Evolutionary conservation across 37 sponge, comb jelly and placozoan species (phyloP), one percentile per base, ranked within the genome.

Genomic region (Hexactinellida sp.): DNA sequence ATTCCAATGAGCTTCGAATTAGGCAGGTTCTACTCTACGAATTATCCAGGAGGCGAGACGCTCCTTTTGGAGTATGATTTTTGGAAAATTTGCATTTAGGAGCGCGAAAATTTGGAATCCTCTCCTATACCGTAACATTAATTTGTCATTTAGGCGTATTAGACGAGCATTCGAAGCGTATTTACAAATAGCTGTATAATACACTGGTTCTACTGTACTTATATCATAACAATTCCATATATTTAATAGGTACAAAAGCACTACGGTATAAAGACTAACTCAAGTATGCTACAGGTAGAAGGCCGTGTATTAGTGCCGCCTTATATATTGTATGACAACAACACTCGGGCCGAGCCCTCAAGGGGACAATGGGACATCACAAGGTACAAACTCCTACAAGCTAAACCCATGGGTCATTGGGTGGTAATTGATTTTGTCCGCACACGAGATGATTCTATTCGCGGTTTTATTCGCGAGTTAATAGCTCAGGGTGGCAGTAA

Each of bases 221-320:
- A 47, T 47, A 47, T 47, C 13, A 47, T 47, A 9, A 47, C 16
- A 47, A 19, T 47, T 47, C 9, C 13, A 47, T 9, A 47, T 47
- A 9, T 47, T 16, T 47, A 9, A 9, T 47, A 47, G 52, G 52
- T 47, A 47, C 52, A 47, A 47, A 16, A 9, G 3, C 86, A 91
- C 38, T 91, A 90, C 82, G 88, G 89, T 0, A 85, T 94, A 3
- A 38, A 21, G 37, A 88, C 91, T 0, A 54, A 83, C 13, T 25
- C 54, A 0, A 25, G 52, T 1, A 91, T 94, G 92, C 28, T 84
- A 37, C 82, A 34, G 24, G 83, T 94, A 24, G 38, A 37, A 24
- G 94, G 91, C n/a, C 85, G 89, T 19, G 88, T 94, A 0, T 82
- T 94, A 19, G 24, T 39, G 0, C 89, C 90, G 0, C 94, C 94